Percentiles rank a stretch among this genome's conserved stretches.
Conservation (phyloP, 2,797 vertebrate species). For the Urophycis tenuis region DNA sequence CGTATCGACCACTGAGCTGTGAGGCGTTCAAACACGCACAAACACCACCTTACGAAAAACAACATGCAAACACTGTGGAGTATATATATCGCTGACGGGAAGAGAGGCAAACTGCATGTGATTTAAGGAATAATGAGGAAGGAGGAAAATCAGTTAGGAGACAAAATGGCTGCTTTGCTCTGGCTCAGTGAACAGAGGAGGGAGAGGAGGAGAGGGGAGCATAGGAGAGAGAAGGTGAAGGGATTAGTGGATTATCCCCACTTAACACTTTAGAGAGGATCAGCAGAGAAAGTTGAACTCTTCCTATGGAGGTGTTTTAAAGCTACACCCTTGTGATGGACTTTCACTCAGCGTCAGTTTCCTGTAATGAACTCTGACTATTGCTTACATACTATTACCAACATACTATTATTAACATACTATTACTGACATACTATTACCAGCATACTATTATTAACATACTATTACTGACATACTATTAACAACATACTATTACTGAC, state of each 20-base stretch:
- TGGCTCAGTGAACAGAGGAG: neutral
- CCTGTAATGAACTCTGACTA: neutral
- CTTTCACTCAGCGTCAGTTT: neutral
- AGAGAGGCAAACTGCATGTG: neutral
- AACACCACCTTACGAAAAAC: neutral
- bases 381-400: neutral
- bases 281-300: slow-evolving; percentile 8
- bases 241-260: neutral
- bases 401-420: no score
- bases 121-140: neutral
- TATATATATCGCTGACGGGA: neutral
- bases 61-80: neutral
- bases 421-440: no score
- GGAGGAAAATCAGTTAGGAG: neutral
- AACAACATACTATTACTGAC: no score
- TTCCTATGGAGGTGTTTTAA: neutral
- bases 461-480: no score
- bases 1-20: neutral
- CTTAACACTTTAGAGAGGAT: neutral
- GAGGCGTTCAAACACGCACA: neutral
- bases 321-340: neutral
- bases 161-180: neutral
- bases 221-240: neutral
- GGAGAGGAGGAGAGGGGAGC: neutral
- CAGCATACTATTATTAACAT: no score